These are phyloP conservation scores for Lissonota sp. DNA, from an alignment of 2,888 invertebrate species.

Conservation along the genomic window DNA sequence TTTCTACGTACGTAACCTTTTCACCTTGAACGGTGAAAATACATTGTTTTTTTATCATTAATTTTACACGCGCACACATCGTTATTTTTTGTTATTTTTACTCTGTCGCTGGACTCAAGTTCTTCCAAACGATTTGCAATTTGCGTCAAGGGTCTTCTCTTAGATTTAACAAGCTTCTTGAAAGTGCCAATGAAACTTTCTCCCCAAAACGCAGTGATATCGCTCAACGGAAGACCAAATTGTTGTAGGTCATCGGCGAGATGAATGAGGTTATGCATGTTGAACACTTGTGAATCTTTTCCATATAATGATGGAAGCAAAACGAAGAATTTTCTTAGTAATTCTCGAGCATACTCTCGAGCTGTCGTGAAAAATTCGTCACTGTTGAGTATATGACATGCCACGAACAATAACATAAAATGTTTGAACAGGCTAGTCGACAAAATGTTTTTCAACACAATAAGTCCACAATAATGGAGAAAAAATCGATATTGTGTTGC, in stretches of 20 bases:
- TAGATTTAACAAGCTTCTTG: constrained; percentile 48
- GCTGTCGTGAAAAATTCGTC: constrained; percentile 26
- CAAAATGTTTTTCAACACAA: constrained; percentile 56
- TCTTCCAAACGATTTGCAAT: constrained; percentile 54
- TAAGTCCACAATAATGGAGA: constrained; percentile 51
- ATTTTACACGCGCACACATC: constrained; percentile 37
- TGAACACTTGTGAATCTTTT: constrained; percentile 52
- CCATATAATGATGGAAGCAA: constrained; percentile 55
- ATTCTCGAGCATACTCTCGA: constrained; percentile 45
- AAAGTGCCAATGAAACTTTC: constrained; percentile 47
- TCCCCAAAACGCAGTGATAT: constrained; percentile 55
- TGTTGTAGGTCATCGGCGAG: constrained; percentile 49
- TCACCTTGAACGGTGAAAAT: constrained; percentile 4
- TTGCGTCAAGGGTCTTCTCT: constrained; percentile 54
- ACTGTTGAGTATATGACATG: constrained; percentile 57
- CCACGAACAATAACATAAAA: constrained; percentile 59
- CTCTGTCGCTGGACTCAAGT: constrained; percentile 43
- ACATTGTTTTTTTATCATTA: constrained; percentile 18
- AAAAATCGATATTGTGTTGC: constrained; percentile 65
- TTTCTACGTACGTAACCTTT: constrained; percentile 27
- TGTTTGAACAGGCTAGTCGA: constrained; percentile 54
- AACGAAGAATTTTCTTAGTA: constrained; percentile 51
- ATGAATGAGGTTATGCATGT: constrained; percentile 59
- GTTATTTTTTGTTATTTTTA: constrained; percentile 35
- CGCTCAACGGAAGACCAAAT: constrained; percentile 31